These are phyloP conservation scores for Hoplodrina blanda DNA, from an alignment of 2,888 invertebrate species.

Conservation along the genomic window DNA sequence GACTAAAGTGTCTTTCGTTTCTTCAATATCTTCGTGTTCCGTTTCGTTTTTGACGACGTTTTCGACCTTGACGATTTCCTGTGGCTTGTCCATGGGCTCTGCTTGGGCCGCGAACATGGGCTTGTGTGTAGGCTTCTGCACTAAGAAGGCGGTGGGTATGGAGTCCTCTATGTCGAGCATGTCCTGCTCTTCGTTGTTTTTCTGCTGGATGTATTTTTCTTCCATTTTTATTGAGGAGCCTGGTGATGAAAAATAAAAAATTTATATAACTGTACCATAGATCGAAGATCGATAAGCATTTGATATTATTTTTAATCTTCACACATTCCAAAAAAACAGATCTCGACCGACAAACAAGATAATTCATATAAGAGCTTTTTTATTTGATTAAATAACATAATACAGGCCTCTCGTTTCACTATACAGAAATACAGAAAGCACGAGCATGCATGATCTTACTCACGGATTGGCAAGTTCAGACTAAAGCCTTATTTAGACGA, in stretches of 20 bases:
- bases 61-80: conserved; percentile 87
- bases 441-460: no score
- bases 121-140: conserved; percentile 88
- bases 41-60: conserved; percentile 81
- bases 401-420: no score
- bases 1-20: conserved; percentile 85
- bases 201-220: conserved; percentile 88
- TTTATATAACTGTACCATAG: no score
- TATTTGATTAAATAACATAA: no score
- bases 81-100: conserved; percentile 84
- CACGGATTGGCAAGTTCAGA: no score
- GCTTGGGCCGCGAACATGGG: conserved; percentile 84
- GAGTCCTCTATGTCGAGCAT: conserved; percentile 90
- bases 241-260: conserved; percentile 52
- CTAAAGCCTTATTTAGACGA: no score
- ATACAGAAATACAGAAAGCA: no score
- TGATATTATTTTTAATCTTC: no score
- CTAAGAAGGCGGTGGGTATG: conserved; percentile 88
- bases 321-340: no score
- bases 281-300: no score
- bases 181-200: conserved; percentile 85
- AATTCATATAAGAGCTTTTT: no score
- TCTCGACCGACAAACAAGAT: no score
- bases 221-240: conserved; percentile 90
- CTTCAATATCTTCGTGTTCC: conserved; percentile 74